These are phyloP conservation scores for Clostera curtula DNA, from an alignment of 2,888 invertebrate species.

Conservation along the genomic window DNA sequence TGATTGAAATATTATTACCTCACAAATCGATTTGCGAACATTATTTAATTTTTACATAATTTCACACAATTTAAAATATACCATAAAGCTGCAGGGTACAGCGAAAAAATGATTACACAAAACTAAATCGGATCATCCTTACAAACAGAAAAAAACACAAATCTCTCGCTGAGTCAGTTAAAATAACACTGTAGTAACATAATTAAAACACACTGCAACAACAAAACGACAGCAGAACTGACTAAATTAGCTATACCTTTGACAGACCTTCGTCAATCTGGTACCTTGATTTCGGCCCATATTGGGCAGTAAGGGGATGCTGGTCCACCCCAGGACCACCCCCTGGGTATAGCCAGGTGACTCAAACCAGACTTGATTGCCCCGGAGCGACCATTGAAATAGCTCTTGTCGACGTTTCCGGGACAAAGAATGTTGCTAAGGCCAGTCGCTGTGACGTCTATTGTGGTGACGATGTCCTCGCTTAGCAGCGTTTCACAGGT, in stretches of 20 bases:
- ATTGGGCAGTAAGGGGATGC: conserved; percentile 84
- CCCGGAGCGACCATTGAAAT: conserved; percentile 73
- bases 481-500: conserved; percentile 47
- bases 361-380: conserved; percentile 82
- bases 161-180: conserved; percentile 19
- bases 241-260: conserved; percentile 26
- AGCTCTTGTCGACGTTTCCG: conserved; percentile 34
- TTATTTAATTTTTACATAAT: no score
- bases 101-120: no score
- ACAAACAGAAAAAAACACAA: no score
- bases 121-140: no score
- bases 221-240: conserved; percentile 26
- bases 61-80: no score
- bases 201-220: conserved; percentile 33
- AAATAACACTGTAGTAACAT: conserved; percentile 29
- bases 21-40: no score
- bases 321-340: conserved; percentile 88
- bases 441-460: conserved; percentile 42
- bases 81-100: no score
- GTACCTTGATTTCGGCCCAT: conserved; percentile 79
- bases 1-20: no score
- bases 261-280: conserved; percentile 49
- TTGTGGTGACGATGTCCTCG: conserved; percentile 44
- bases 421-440: conserved; percentile 47
- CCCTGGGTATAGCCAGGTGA: conserved; percentile 86